A percentile compares a stretch with the other conserved stretches of the same genome.
Evolutionary conservation across 2,113 vertebrate species (phyloP).

Genomic region (Brachionichthys hirsutus): DNA sequence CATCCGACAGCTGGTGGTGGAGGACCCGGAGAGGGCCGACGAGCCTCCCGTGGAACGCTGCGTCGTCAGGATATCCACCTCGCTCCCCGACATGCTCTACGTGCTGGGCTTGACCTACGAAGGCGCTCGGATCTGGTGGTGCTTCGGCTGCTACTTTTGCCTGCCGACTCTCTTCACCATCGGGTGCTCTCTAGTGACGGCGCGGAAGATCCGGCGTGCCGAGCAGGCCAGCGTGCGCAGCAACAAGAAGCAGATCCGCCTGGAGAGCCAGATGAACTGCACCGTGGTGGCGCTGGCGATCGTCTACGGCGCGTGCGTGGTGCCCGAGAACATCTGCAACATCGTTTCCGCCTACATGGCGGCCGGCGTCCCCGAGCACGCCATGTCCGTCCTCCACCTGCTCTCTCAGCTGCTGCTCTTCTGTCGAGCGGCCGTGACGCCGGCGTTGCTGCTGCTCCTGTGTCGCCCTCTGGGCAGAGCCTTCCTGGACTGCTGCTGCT

Average conservation of each 20-base stretch:
- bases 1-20: constrained; percentile 88
- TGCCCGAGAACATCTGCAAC: constrained; percentile 98
- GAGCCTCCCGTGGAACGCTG: constrained; percentile 82
- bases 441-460: constrained; percentile 92
- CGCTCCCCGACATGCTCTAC: constrained; percentile 91
- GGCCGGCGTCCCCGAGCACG: constrained; percentile 86
- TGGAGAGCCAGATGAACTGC: constrained; percentile 99
- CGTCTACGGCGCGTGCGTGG: constrained; percentile 93
- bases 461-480: constrained; percentile 94
- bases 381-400: constrained; percentile 92
- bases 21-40: constrained; percentile 70
- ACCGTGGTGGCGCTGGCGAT: constrained; percentile 96
- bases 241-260: constrained; percentile 93
- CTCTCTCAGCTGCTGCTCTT: constrained; percentile 96
- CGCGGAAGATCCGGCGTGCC: constrained; percentile 88
- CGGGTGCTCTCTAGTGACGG: constrained; percentile 92
- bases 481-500: constrained; percentile 96
- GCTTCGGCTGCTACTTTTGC: constrained; percentile 98
- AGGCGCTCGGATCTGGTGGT: constrained; percentile 96
- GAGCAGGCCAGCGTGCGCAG: constrained; percentile 91
- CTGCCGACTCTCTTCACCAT: constrained; percentile 97
- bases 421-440: constrained; percentile 93
- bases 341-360: constrained; percentile 97
- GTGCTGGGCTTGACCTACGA: constrained; percentile 94
- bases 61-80: constrained; percentile 88